A percentile compares a stretch with the other conserved stretches of the same genome.
Conservation (phyloP, 30 jellyfish, hydroid and myxozoan species). For the Hydra vulgaris region DNA sequence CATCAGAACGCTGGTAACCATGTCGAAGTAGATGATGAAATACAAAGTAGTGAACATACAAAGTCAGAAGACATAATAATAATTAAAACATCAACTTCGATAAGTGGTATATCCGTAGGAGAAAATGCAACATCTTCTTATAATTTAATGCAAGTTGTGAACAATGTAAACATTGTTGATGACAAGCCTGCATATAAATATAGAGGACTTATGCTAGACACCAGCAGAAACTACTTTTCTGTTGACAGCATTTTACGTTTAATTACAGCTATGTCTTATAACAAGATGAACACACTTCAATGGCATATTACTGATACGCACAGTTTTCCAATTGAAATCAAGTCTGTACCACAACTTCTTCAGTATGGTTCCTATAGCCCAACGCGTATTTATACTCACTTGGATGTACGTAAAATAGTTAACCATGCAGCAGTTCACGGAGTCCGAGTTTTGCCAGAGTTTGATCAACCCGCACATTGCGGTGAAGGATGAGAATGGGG, state of each 20-base stretch:
- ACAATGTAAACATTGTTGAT: conserved; percentile 41
- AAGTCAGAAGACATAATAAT: too few species aligned
- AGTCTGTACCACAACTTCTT: conserved; percentile 56
- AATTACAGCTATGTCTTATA: conserved; percentile 65
- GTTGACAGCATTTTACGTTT: conserved; percentile 41
- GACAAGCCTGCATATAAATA: conserved; percentile 56
- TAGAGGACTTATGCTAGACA: conserved; percentile 78
- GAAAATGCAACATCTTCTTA: too few species aligned
- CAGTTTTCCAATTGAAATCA: conserved; percentile 76
- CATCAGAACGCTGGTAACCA: too few species aligned
- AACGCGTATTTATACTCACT: conserved; percentile 55
- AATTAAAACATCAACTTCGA: too few species aligned
- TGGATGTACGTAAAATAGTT: conserved; percentile 54
- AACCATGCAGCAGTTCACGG: conserved; percentile 65
- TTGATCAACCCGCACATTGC: conserved; percentile 82
- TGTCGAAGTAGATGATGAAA: too few species aligned
- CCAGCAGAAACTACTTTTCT: conserved; percentile 72
- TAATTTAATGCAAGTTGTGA: conserved; percentile 56
- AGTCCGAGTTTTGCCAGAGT: conserved; percentile 80
- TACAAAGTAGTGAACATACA: too few species aligned
- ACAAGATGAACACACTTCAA: conserved; percentile 77
- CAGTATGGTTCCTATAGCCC: conserved; percentile 67
- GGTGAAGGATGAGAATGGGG: conserved; percentile 95
- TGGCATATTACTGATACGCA: conserved; percentile 90
- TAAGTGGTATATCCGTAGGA: too few species aligned